Evolutionary conservation across 2,888 invertebrate genomes (phyloP).

Genomic region (Yponomeuta evonymella): DNA sequence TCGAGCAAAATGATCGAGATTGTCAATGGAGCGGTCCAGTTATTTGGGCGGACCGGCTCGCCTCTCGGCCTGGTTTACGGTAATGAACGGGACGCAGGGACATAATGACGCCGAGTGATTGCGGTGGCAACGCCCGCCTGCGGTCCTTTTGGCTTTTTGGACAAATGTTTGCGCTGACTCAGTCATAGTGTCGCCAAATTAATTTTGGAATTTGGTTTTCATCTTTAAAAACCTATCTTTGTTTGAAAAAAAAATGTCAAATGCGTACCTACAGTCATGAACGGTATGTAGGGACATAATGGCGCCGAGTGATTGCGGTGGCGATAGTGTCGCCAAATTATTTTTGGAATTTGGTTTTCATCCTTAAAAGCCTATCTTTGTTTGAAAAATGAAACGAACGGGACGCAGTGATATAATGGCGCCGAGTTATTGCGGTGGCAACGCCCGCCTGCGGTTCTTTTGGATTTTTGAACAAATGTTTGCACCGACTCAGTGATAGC

Average conservation of each 20-base stretch:
- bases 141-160: background rate
- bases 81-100: conserved; percentile 39
- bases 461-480: background rate
- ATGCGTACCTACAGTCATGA: conserved; percentile 37
- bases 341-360: no score
- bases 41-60: conserved; percentile 9
- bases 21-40: conserved; percentile 12
- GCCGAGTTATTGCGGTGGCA: conserved; percentile 32
- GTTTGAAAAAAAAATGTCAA: no score
- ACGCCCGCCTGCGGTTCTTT: background rate
- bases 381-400: conserved; percentile 33
- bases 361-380: no score
- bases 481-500: background rate
- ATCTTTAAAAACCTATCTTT: no score
- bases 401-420: conserved; percentile 33
- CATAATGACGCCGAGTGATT: conserved; percentile 37
- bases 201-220: no score
- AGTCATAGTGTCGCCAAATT: background rate
- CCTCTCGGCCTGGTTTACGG: conserved; percentile 35
- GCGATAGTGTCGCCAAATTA: background rate
- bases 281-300: conserved; percentile 35
- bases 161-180: background rate
- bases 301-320: conserved; percentile 34
- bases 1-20: conserved; percentile 33
- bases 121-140: conserved; percentile 22